phyloP scores from a whole-genome alignment of 2,888 invertebrate species.

The Phragmatobia fuliginosa region DNA sequence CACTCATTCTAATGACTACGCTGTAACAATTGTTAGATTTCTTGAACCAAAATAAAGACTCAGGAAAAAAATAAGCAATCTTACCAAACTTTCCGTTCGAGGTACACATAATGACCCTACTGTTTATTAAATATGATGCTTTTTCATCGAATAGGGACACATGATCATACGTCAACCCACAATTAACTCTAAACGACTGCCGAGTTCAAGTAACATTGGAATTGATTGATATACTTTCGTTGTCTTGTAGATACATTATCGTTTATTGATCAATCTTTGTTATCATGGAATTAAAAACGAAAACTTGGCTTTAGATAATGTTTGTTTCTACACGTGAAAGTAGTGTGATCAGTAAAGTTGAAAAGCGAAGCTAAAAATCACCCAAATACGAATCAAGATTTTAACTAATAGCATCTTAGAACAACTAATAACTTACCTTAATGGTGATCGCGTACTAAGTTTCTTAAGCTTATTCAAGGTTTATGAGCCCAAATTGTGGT shows the following conservation, averaged over 20 bases:
- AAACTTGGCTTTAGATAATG: conserved; percentile 2
- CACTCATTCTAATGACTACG: too few species aligned
- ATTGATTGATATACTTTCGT: conserved; percentile 11
- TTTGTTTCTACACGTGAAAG: background rate
- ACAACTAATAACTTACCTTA: background rate
- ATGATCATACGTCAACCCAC: conserved; percentile 23
- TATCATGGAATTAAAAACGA: conserved; percentile 4
- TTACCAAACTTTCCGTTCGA: conserved; percentile 18
- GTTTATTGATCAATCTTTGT: conserved; percentile 8
- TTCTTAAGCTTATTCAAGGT: background rate
- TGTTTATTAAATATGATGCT: conserved; percentile 28
- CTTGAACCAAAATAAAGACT: background rate
- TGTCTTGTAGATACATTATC: conserved; percentile 4
- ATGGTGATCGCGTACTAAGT: background rate
- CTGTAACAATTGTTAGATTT: too few species aligned
- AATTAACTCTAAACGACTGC: conserved; percentile 18
- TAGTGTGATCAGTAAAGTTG: background rate
- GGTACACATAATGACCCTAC: conserved; percentile 27
- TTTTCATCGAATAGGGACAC: conserved; percentile 31
- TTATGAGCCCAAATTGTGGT: background rate
- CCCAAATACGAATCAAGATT: background rate
- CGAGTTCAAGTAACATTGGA: conserved; percentile 17
- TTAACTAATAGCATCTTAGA: background rate
- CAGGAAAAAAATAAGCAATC: background rate
- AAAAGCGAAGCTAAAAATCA: background rate